Evolutionary conservation across 2,113 vertebrate species (phyloP), one percentile per base, ranked within the genome.

Genomic region (Garra rufa): DNA sequence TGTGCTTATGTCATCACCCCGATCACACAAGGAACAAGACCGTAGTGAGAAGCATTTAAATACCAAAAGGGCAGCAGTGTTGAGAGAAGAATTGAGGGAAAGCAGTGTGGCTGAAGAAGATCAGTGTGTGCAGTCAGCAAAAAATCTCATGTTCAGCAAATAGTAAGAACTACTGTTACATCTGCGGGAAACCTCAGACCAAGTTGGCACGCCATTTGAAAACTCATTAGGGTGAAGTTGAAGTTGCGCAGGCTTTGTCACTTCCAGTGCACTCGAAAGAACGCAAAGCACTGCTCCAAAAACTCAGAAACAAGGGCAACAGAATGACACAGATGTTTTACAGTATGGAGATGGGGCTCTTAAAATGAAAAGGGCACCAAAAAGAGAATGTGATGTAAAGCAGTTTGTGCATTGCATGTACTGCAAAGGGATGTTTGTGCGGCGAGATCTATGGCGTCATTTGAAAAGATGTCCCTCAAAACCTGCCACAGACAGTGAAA

Each of bases 151-250:
- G 14, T 78, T 52, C 74, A 41, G 28, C 17, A 21, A 55, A 41
- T 52, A 83, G 78, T 41, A 88, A 85, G 76, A 85, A 63, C 48
- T 76, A 83, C 55, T 83, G 84, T 59, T 88, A 85, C 75, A 76
- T 80, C 28, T 88, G 87, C 80, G 70, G 80, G n/a, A 88, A 88
- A 67, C 65, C 75, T 50, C 86, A 83, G 38, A 61, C 59, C 26
- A 81, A 81, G 48, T 76, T 63, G n/a, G 26, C 71, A 6, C 52
- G 19, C 15, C 81, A 88, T 69, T 79, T 83, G 34, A 82, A 83
- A 82, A 82, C n/a, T 74, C 73, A n/a, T 61, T n/a, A n/a, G n/a
- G n/a, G n/a, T n/a, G 83, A 34, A n/a, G 43, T 38, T 44, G 83
- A 87, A 48, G 74, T 74, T 30, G 73, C 41, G 26, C 1, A 65